phyloP scores from a whole-genome alignment of 1,140 invertebrate genomes.

The Artemia franciscana region DNA sequence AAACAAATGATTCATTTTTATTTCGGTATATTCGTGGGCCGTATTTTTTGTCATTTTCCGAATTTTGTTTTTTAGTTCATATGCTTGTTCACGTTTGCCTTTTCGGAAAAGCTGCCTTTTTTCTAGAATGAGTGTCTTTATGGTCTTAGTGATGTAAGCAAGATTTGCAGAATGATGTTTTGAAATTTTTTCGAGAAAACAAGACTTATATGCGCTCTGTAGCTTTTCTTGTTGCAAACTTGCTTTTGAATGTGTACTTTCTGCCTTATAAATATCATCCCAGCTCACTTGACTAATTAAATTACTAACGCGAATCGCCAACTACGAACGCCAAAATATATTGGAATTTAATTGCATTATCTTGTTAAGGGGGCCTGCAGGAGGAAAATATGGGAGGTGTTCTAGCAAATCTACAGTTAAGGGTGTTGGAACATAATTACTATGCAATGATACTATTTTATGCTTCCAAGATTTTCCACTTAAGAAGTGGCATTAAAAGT shows the following conservation, averaged over 20 bases:
- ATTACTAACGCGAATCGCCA: too few relatives aligned
- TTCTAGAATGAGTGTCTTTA: background rate
- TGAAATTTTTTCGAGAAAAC: too few relatives aligned
- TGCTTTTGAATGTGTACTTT: background rate
- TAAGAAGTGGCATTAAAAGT: too few relatives aligned
- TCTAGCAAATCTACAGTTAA: too few relatives aligned
- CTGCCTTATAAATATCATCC: background rate
- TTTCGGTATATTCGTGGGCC: background rate
- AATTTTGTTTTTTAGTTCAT: background rate
- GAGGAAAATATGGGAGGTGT: too few relatives aligned
- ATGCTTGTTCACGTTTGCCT: background rate
- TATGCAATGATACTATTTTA: too few relatives aligned
- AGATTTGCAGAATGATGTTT: background rate
- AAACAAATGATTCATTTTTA: background rate
- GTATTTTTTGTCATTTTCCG: background rate
- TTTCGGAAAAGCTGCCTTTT: background rate
- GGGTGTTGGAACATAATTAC: too few relatives aligned
- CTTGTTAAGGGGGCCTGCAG: too few relatives aligned
- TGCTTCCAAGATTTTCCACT: too few relatives aligned
- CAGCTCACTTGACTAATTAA: background rate
- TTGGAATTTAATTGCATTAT: too few relatives aligned
- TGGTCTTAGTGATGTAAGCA: background rate
- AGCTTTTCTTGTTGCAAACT: background rate
- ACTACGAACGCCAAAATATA: too few relatives aligned
- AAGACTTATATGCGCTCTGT: background rate